These are phyloP conservation scores for Rafetus swinhoei DNA, from an alignment of 2,113 vertebrate genomes.

Conservation along the genomic window DNA sequence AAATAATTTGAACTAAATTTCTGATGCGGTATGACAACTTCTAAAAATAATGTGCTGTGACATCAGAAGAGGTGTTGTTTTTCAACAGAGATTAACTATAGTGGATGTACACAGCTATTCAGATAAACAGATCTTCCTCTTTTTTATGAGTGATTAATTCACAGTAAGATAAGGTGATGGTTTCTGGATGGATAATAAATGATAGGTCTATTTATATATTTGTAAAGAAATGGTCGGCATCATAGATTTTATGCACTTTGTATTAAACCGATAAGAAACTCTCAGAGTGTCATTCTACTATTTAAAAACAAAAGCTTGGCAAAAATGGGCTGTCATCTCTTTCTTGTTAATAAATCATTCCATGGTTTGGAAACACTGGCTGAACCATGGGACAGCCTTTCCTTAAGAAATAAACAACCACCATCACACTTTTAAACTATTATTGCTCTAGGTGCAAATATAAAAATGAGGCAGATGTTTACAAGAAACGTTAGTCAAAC, in stretches of 20 bases:
- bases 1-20: conserved; percentile 31
- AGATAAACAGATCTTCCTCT: neutral
- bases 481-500: neutral
- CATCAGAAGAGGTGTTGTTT: conserved; percentile 21
- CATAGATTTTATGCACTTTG: neutral
- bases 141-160: conserved; percentile 11
- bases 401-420: conserved; percentile 21
- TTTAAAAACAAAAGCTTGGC: neutral
- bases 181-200: neutral
- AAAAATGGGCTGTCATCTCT: conserved; percentile 8
- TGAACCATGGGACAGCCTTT: conserved; percentile 20
- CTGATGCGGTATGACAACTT: conserved; percentile 1
- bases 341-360: neutral
- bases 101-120: neutral
- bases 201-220: neutral
- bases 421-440: neutral
- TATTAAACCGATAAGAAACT: neutral
- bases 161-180: neutral
- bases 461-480: conserved; percentile 6
- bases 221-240: neutral
- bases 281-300: neutral
- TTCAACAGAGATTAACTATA: conserved; percentile 41
- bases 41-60: conserved; percentile 53
- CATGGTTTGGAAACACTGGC: conserved; percentile 23
- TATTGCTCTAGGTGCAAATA: neutral